These are phyloP conservation scores for Corvus hawaiiensis DNA, from an alignment of 2,113 vertebrate genomes.

Conservation along the genomic window DNA sequence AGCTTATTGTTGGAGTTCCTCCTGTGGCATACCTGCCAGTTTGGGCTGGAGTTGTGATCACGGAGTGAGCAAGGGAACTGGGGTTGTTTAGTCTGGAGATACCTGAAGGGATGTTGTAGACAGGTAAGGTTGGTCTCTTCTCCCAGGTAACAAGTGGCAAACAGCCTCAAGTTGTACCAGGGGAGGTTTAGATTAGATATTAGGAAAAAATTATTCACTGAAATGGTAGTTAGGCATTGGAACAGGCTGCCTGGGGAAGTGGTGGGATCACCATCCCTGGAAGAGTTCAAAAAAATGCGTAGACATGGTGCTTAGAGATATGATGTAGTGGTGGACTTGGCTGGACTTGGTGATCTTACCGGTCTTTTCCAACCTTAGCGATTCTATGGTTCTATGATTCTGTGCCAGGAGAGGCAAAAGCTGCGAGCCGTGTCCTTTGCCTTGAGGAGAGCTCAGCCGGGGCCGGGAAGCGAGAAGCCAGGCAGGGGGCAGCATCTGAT, in stretches of 20 bases:
- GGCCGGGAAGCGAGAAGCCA: background rate
- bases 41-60: too few relatives aligned
- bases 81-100: background rate
- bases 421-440: background rate
- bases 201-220: background rate
- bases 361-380: background rate
- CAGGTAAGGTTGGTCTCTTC: background rate
- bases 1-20: background rate
- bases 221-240: background rate
- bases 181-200: background rate
- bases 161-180: background rate
- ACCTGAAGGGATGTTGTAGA: background rate
- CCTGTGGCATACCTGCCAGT: background rate
- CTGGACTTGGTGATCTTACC: background rate
- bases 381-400: background rate
- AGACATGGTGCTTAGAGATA: background rate
- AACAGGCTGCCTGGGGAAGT: background rate
- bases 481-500: constrained; percentile 17
- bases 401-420: background rate
- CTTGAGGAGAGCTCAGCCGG: background rate
- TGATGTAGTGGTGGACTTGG: background rate
- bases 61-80: background rate
- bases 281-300: too few relatives aligned
- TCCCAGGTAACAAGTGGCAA: background rate
- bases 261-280: background rate